Conservation (phyloP, 2,113 vertebrate genomes). For the Megaceryle torquata region DNA sequence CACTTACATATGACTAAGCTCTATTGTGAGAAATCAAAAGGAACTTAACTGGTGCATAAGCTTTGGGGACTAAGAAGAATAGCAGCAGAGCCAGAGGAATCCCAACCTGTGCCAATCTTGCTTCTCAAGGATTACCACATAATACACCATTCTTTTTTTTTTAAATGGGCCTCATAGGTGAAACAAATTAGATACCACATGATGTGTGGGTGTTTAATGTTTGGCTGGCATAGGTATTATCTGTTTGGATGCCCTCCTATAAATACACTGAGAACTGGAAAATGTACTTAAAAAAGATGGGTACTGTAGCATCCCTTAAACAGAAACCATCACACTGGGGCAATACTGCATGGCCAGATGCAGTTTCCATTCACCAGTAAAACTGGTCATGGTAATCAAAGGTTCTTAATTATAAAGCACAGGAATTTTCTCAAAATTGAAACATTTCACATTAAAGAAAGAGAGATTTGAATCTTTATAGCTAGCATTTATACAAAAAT, state of each 20-base stretch:
- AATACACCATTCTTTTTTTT: not conserved
- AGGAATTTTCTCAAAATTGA: not conserved
- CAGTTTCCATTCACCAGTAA: not conserved
- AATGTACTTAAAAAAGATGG: not conserved
- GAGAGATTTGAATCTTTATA: not conserved
- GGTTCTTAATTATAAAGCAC: not conserved
- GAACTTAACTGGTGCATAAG: not conserved
- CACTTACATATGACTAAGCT: not conserved
- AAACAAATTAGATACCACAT: not conserved
- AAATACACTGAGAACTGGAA: not conserved
- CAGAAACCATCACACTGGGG: not conserved
- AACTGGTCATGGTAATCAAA: not conserved
- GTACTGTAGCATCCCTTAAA: not conserved
- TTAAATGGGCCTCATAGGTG: not conserved
- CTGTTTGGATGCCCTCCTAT: not conserved
- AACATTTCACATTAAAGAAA: not conserved
- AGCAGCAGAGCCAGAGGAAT: not conserved
- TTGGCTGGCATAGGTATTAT: not conserved
- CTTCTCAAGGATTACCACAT: not conserved
- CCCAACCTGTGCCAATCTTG: not conserved
- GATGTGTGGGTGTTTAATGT: not conserved
- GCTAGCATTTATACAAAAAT: not conserved
- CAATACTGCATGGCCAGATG: not conserved
- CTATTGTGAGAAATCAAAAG: slow-evolving; percentile 31
- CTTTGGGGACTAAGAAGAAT: not conserved